These are phyloP conservation scores for Paelopatides confundens DNA, from an alignment of 53 echinoderm and acorn worm species.

Conservation along the genomic window DNA sequence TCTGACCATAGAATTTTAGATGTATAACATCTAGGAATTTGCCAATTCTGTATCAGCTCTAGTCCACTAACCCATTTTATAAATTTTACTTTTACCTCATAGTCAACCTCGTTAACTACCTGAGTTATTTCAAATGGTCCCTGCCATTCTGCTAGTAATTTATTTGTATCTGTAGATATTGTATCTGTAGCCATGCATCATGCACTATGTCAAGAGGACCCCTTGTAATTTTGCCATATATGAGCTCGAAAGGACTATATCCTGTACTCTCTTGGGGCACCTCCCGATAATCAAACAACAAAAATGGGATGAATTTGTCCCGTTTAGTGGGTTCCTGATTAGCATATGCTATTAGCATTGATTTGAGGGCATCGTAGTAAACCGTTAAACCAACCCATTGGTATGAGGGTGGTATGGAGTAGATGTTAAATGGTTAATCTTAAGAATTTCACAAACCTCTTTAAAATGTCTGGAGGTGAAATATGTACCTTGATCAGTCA, in stretches of 20 bases:
- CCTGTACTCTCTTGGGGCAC: constrained; percentile 47
- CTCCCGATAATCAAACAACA: constrained; percentile 24
- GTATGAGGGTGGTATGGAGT: constrained; percentile 48
- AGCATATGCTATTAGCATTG: constrained; percentile 21
- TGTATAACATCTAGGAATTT: too few species aligned
- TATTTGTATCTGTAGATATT: constrained; percentile 12
- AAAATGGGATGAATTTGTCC: constrained; percentile 35
- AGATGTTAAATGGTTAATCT: neutral
- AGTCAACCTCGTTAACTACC: constrained; percentile 10
- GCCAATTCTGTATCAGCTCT: too few species aligned
- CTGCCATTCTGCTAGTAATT: constrained; percentile 26
- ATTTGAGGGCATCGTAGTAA: constrained; percentile 24
- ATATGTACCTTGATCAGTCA: constrained; percentile 35
- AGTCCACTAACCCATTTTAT: too few species aligned
- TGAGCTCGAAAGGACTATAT: constrained; percentile 37
- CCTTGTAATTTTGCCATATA: neutral
- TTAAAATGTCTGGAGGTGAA: constrained; percentile 25
- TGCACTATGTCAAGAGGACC: constrained; percentile 1
- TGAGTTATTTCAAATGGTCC: constrained; percentile 15
- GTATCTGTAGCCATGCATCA: neutral
- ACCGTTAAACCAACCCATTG: constrained; percentile 20
- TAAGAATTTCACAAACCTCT: neutral
- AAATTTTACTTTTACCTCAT: constrained; percentile 15
- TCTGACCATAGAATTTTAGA: too few species aligned
- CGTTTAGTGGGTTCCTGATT: neutral